Evolutionary conservation across 2,888 invertebrate genomes (phyloP).

Genomic region (Conchocele bisecta): DNA sequence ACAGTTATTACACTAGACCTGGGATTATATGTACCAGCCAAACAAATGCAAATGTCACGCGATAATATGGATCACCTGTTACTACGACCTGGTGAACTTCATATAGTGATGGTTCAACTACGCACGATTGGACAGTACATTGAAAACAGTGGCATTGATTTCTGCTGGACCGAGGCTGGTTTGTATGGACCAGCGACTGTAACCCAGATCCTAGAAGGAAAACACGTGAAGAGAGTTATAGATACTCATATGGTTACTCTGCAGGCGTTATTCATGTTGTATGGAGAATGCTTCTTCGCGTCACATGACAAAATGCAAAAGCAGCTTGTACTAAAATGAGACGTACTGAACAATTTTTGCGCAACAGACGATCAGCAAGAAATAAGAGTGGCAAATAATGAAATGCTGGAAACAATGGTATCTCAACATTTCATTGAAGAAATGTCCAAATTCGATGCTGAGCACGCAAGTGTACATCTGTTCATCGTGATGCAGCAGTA

Average conservation of each 20-base stretch:
- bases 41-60: background rate
- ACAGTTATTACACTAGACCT: background rate
- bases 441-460: too few relatives aligned
- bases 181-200: background rate
- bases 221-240: slow-evolving; percentile 1
- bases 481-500: background rate
- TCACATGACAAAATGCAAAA: background rate
- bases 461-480: background rate
- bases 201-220: background rate
- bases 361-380: too few relatives aligned
- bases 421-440: too few relatives aligned
- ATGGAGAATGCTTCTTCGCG: background rate
- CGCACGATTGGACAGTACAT: slow-evolving; percentile 1
- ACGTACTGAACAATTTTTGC: too few relatives aligned
- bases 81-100: slow-evolving; percentile 2
- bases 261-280: background rate
- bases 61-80: background rate
- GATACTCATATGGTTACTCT: background rate
- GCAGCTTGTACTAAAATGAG: too few relatives aligned
- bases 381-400: too few relatives aligned
- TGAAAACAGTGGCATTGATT: background rate
- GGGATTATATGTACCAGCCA: background rate
- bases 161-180: background rate
- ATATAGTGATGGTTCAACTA: background rate
- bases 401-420: too few relatives aligned